Evolutionary conservation across 2,888 invertebrate species (phyloP), one percentile per base, ranked within the genome.

Genomic region (Gnatocerus cornutus): DNA sequence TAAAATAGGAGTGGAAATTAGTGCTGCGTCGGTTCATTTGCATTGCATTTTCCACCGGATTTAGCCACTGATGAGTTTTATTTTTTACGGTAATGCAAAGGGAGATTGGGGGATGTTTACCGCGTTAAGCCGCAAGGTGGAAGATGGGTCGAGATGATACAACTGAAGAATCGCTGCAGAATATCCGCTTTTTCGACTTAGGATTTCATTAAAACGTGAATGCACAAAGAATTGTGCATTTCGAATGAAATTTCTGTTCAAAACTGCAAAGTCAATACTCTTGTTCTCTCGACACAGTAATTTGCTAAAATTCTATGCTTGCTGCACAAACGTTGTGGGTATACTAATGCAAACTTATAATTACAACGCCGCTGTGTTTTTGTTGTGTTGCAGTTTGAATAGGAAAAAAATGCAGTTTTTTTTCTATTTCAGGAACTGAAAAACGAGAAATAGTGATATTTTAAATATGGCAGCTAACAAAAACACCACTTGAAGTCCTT

Each of bases 51-150:
- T 74, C 74, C 63, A 53, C 77, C 77, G 79, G 79, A 79, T 79
- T 78, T 79, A 75, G 74, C 68, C 55, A 72, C 76, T 77, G 78
- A 79, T 79, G 80, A 79, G 78, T 79, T 79, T 79, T 78, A 80
- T 80, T 80, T 80, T 79, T 79, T 79, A 78, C 75, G 74, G 71
- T 52, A 62, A 62, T 73, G 67, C 68, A 71, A 62, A 71, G 63
- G 48, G 16, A 64, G 30, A 55, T 53, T 27, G 10, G 63, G 21
- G 14, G 12, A 10, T 50, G 58, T 56, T 66, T 39, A 27, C 30
- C 9, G 33, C 33, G 59, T 30, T 58, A 67, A 67, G 48, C 66
- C 66, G 50, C 52, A 59, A 67, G 66, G 66, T 67, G 66, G 58
- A 30, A 67, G 66, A 67, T 66, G 41, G 10, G 33, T 50, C 12